These are phyloP conservation scores for Euwallacea similis DNA, from an alignment of 1,140 invertebrate species.

Conservation along the genomic window DNA sequence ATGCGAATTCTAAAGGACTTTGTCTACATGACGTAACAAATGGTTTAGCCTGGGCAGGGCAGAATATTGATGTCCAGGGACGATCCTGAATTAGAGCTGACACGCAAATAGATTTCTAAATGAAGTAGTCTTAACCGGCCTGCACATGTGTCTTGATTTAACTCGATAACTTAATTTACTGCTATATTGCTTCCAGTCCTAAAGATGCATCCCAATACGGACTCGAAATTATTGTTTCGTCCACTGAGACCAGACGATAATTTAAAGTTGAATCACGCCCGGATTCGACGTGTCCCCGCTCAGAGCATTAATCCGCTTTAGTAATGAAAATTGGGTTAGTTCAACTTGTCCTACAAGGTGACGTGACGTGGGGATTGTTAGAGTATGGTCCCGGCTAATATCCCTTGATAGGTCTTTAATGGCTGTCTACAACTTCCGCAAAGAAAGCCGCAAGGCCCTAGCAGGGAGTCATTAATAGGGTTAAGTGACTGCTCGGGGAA, in stretches of 20 bases:
- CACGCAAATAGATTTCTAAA: conserved; percentile 7
- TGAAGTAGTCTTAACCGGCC: conserved; percentile 1
- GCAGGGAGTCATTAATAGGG: conserved; percentile 6
- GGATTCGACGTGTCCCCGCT: conserved; percentile 18
- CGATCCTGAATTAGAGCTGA: neutral
- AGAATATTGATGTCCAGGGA: conserved; percentile 1
- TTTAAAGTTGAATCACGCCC: conserved; percentile 22
- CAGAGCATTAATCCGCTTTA: conserved; percentile 33
- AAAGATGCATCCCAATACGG: conserved; percentile 3
- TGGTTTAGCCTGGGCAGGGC: neutral
- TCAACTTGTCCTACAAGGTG: conserved; percentile 28
- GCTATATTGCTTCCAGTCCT: neutral
- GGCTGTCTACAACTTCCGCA: conserved; percentile 11
- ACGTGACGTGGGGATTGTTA: conserved; percentile 19
- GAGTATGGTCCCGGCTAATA: conserved; percentile 6
- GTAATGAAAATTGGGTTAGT: conserved; percentile 33
- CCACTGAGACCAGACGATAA: neutral
- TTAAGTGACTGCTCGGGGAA: neutral
- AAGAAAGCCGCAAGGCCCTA: conserved; percentile 15
- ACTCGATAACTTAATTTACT: conserved; percentile 5
- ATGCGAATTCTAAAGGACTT: neutral
- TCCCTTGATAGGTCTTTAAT: conserved; percentile 24
- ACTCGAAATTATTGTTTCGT: neutral
- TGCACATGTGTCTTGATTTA: neutral
- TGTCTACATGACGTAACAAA: conserved; percentile 2